phyloP scores from a whole-genome alignment of 2,113 vertebrate species.

The Vulpes lagopus region DNA sequence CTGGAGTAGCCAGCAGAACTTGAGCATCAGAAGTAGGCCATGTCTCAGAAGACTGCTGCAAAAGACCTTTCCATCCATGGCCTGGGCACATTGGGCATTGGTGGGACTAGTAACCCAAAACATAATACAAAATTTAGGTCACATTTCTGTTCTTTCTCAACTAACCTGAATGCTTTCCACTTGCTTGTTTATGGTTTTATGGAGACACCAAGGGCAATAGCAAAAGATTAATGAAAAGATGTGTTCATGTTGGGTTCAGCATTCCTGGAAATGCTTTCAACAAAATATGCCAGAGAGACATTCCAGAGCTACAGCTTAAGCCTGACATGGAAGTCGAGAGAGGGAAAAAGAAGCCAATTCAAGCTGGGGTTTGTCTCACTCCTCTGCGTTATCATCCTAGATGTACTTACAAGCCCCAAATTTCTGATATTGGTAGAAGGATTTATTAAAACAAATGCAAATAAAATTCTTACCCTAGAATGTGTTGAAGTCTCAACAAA shows the following conservation, averaged over 20 bases:
- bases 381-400: not conserved
- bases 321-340: not conserved
- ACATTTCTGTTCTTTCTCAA: slow-evolving; percentile 12
- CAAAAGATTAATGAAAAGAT: slow-evolving; percentile 52
- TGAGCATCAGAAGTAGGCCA: slow-evolving; percentile 49
- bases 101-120: not conserved
- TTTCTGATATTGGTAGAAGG: not conserved
- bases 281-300: slow-evolving; percentile 51
- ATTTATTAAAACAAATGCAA: slow-evolving; percentile 37
- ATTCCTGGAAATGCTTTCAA: slow-evolving; percentile 61
- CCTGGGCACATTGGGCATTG: not conserved
- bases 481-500: not conserved
- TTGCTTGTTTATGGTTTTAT: slow-evolving; percentile 14
- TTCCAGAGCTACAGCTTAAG: slow-evolving; percentile 12
- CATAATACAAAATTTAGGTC: not conserved
- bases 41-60: not conserved
- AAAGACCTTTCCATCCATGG: not conserved
- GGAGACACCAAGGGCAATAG: not conserved
- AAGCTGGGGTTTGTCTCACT: not conserved
- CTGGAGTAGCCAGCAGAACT: not conserved
- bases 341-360: not conserved
- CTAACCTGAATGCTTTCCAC: not conserved
- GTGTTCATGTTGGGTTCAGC: slow-evolving; percentile 18
- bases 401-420: not conserved
- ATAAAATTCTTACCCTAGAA: not conserved